Percentiles rank a stretch among this genome's conserved stretches.
phyloP scores from a whole-genome alignment of 2,113 vertebrate species.

The Diadophis punctatus region DNA sequence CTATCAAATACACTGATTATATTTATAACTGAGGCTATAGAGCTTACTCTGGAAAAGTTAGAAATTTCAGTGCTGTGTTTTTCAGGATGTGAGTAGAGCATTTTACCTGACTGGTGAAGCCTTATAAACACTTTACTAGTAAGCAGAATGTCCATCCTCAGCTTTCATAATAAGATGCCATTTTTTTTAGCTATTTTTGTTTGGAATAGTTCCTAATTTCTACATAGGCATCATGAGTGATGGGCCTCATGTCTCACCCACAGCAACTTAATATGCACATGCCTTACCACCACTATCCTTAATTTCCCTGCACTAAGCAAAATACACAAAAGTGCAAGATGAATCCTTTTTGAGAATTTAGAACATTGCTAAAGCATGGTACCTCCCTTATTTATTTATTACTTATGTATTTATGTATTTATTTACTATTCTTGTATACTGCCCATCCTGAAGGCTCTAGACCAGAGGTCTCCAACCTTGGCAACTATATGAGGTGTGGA shows the following conservation, averaged over 20 bases:
- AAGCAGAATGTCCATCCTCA: not conserved
- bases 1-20: not conserved
- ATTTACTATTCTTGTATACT: not conserved
- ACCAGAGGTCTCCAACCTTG: too few species aligned
- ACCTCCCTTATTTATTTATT: not conserved
- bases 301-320: not conserved
- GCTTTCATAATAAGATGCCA: not conserved
- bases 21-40: not conserved
- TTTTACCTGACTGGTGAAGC: not conserved
- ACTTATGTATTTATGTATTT: not conserved
- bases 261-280: not conserved
- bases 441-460: not conserved
- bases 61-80: not conserved
- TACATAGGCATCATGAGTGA: not conserved
- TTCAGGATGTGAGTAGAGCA: not conserved
- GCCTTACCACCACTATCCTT: not conserved
- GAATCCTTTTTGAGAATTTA: not conserved
- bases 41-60: not conserved
- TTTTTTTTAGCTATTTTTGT: not conserved
- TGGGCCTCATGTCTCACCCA: not conserved
- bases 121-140: not conserved
- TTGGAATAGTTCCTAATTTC: not conserved
- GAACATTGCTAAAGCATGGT: not conserved
- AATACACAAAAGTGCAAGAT: not conserved
- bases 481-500: too few species aligned